Evolutionary conservation across 2,888 invertebrate species (phyloP), one percentile per base, ranked within the genome.

Genomic region (Linnaemya tessellans): DNA sequence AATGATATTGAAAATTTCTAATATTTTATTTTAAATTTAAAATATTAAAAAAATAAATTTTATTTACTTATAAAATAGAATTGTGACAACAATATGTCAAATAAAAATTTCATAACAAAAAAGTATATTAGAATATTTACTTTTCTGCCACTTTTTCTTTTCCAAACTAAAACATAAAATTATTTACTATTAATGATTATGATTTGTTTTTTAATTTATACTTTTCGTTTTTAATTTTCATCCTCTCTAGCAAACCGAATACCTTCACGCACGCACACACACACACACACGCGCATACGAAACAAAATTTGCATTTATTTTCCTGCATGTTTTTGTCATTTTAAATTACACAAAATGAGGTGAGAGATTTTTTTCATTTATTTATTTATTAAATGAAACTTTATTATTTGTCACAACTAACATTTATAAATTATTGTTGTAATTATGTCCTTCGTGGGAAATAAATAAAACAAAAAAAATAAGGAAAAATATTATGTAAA

Each of bases 311-410:
- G 18, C 80, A 73, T 25, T 1, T 80, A 35, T 20, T n/a, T 41
- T 64, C 43, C 56, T 73, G 64, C 65, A 73, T 74, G 74, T 74
- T 74, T 58, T 80, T 60, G 60, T 74, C 38, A 67, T 60, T 51
- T 60, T 80, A 80, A 80, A 68, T 43, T n/a, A n/a, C 1, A 67
- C 58, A 78, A 78, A 78, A 83, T 83, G 82, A 83, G 82, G 82
- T 83, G 51, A 83, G 82, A 65, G 35, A n/a, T 68, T 18, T 25
- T 30, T 41, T 38, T 46, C 18, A 22, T 25, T 35, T 46, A 22
- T 38, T 60, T 25, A 74, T 75, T 70, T 46, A 64, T 18, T 51
- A 68, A 20, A 11, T 41, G 35, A 56, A 38, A 46, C 30, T 70
- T 43, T 41, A 18, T 30, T 51, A 1, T 65, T 15, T 67, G 20